Base-by-base conservation (phyloP, 2,113 vertebrate genomes). In the Bufo gargarizans region DNA sequence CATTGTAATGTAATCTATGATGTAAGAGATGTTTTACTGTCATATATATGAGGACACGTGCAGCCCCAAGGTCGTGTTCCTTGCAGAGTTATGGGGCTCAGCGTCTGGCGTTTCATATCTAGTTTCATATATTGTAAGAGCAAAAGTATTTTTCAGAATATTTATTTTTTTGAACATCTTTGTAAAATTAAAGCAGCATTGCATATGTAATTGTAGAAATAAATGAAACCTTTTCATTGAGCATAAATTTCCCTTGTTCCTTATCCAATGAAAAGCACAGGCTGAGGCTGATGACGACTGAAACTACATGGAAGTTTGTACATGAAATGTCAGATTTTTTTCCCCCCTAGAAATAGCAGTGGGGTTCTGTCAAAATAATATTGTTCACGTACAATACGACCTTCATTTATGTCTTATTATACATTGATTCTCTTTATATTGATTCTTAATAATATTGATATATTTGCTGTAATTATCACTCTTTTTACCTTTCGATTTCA, bases 111-210 rank as follows among this genome's bases (percentile, higher is more conserved):
- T 67, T 85, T 85, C 83, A 72, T 74, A 85, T 76, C 67, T 80
- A 79, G 59, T 78, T 80, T 87, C 67, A 87, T 80, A 80, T 80
- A 87, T 87, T 67, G 86, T 87, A 80, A 69, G 47, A 80, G 47
- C 77, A 71, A 80, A 83, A 87, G 61, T 86, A 78, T 80, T 80
- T 87, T 80, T 79, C 77, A 69, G 67, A 65, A 81, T 78, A 78
- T 84, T 87, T 87, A 87, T 80, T 80, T 87, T 87, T 69, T 80
- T 78, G 76, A 53, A 43, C 84, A 85, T 76, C 67, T 85, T 86
- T 86, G 47, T 65, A 86, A 78, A 79, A 65, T 78, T 78, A 78
- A 86, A 86, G 85, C 74, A 78, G 85, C 74, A 79, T 78, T 86
- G 85, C 85, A 86, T 86, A 77, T 86, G 56, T 59, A 61, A 58